These are phyloP conservation scores for Takifugu ocellatus DNA, from an alignment of 2,797 vertebrate genomes.

Conservation along the genomic window DNA sequence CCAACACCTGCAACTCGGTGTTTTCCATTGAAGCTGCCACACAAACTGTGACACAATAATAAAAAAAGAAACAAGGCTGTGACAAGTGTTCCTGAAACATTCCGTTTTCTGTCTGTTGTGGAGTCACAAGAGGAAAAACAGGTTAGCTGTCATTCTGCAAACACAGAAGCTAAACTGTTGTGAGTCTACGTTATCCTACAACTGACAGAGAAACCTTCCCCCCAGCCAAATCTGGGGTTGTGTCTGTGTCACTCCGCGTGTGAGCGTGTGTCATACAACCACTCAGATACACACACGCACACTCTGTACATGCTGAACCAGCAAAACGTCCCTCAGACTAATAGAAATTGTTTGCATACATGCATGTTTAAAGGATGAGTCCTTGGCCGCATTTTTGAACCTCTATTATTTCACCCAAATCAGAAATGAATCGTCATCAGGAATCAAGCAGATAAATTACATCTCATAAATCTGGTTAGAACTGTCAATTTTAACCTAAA, in stretches of 20 bases:
- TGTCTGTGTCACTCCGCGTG: constrained; percentile 10
- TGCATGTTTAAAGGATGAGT: constrained; percentile 6
- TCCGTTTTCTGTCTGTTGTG: constrained; percentile 2
- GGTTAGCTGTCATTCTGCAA: constrained; percentile 18
- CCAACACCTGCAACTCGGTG: too few relatives aligned
- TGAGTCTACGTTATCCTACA: constrained; percentile 25
- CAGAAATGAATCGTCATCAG: too few relatives aligned
- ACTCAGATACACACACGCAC: constrained; percentile 5
- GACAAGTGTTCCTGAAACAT: too few relatives aligned
- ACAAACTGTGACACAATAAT: too few relatives aligned
- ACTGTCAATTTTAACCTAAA: too few relatives aligned
- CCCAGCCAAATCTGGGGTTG: constrained; percentile 42
- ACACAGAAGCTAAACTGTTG: constrained; percentile 23
- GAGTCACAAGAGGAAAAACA: constrained; percentile 3
- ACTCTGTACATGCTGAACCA: constrained; percentile 43
- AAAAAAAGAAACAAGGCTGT: too few relatives aligned
- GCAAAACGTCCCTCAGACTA: constrained; percentile 20
- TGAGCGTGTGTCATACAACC: constrained; percentile 9
- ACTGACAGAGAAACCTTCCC: constrained; percentile 53
- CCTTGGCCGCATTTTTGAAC: constrained; percentile 55
- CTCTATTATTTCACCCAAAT: constrained; percentile 24
- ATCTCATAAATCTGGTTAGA: not conserved
- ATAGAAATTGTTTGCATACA: constrained; percentile 1
- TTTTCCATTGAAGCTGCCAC: too few relatives aligned
- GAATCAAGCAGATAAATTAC: too few relatives aligned